Base-by-base conservation (phyloP, 2,888 invertebrate species). In the Willowsia nigromaculata region DNA sequence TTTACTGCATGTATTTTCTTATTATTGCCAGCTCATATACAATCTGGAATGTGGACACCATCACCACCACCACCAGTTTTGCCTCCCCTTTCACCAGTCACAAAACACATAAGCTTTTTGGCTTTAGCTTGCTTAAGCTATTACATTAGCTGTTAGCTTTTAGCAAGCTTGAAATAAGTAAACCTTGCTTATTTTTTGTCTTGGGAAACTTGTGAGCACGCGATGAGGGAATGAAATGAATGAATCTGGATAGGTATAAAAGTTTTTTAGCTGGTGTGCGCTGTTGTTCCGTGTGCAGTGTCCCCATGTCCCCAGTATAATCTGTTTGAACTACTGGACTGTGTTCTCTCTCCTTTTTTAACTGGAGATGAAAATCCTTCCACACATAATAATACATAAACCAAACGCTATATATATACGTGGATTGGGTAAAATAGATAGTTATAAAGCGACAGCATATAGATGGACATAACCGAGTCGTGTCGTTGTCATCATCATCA, bases 11-110 rank as follows among this genome's bases (percentile, higher is more conserved):
- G 84, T 84, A 74, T 84, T 84, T 80, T 83, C 81, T 65, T 62
- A 87, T 87, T 87, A 74, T 74, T 82, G 74, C 88, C 88, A 88
- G 56, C 82, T 83, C 88, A 88, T 88, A 88, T 88, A 88, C 88
- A 88, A 88, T 74, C 82, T 9, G 88, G 83, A 83, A 87, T 87
- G 87, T 80, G 65, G 76, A 74, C 74, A 62, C 30, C 59, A 81
- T 78, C 78, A 78, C 15, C 78, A 56, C 30, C 50, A 13, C 13
- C 43, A 62, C 22, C 68, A 27, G 47, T 50, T 62, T 82, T 62
- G 43, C 59, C 27, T 74, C 74, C 85, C 74, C 76, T 85, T 85
- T 85, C 85, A 76, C 74, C 85, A 85, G 62, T 40, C 62, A 68
- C 50, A 68, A 83, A 65, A 65, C 33, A 37, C 78, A n/a, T n/a